Percentiles rank a stretch among this genome's conserved stretches.
Conservation (phyloP, 2,113 vertebrate species). For the Bubo scandiacus region DNA sequence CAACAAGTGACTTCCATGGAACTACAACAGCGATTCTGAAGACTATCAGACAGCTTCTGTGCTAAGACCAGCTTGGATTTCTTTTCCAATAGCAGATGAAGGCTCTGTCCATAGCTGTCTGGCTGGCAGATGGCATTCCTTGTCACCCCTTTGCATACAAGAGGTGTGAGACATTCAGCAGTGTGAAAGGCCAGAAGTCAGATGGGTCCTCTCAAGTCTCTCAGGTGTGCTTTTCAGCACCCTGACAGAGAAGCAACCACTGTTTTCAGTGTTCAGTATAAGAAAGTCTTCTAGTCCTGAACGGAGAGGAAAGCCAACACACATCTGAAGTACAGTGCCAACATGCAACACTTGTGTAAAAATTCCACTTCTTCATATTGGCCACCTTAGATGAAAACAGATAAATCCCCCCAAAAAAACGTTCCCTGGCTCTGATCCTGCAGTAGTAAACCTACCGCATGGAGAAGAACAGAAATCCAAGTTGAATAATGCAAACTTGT, state of each 20-base stretch:
- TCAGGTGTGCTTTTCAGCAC: background rate
- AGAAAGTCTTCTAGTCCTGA: background rate
- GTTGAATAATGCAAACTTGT: conserved; percentile 17
- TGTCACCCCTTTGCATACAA: background rate
- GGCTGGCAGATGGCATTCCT: background rate
- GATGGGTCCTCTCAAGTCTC: background rate
- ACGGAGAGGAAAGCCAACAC: background rate
- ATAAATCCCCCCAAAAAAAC: background rate
- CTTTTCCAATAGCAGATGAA: background rate
- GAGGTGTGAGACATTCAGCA: background rate
- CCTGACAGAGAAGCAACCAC: background rate
- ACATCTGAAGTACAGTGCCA: background rate
- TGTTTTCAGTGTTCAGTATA: background rate
- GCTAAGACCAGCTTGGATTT: background rate
- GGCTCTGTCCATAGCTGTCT: background rate
- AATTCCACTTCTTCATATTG: conserved; percentile 1
- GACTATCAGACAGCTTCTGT: background rate
- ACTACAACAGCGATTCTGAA: background rate
- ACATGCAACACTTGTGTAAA: background rate
- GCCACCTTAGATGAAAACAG: conserved; percentile 41
- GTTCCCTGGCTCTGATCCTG: conserved; percentile 1
- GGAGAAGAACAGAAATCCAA: conserved; percentile 31
- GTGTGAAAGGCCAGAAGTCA: background rate
- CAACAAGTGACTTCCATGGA: background rate
- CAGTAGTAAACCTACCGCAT: conserved; percentile 38